These are phyloP conservation scores for Apostichopus japonicus DNA, from an alignment of 35 echinoderm and acorn worm species.

Conservation along the genomic window DNA sequence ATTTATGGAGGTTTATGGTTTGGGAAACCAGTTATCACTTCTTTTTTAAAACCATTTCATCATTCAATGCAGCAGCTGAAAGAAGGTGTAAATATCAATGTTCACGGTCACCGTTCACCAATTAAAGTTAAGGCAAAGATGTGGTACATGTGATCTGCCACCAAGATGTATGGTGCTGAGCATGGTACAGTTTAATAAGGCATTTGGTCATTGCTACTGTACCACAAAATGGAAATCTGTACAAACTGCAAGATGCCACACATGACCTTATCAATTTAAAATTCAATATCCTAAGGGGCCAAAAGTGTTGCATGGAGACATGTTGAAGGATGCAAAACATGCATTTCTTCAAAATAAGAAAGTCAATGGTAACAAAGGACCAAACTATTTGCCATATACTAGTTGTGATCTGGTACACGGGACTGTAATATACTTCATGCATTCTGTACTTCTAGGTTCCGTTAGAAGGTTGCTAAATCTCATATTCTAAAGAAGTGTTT, in stretches of 20 bases:
- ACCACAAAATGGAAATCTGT: conserved; percentile 5
- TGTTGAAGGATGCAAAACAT: neutral
- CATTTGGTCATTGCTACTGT: conserved; percentile 41
- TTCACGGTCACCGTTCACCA: neutral
- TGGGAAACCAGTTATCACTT: conserved; percentile 15
- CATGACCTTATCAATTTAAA: conserved; percentile 2
- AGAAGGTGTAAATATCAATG: neutral
- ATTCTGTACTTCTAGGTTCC: conserved; percentile 21
- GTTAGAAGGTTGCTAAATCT: neutral
- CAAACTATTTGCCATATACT: neutral
- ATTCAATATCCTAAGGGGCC: conserved; percentile 29
- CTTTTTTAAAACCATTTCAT: conserved; percentile 31
- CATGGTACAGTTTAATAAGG: conserved; percentile 48
- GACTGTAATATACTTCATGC: conserved; percentile 55
- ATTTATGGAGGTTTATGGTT: conserved; percentile 20
- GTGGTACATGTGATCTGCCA: conserved; percentile 55
- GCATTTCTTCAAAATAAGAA: neutral
- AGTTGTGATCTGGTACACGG: conserved; percentile 12
- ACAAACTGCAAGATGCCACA: neutral
- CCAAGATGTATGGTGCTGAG: conserved; percentile 31
- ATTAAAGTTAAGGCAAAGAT: neutral
- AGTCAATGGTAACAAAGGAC: conserved; percentile 55
- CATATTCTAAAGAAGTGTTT: neutral
- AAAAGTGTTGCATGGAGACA: neutral
- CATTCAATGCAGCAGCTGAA: neutral